Percentiles rank a stretch among this genome's conserved stretches.
Evolutionary conservation across 2,888 invertebrate species (phyloP).

Genomic region (Campopleginae sp.): DNA sequence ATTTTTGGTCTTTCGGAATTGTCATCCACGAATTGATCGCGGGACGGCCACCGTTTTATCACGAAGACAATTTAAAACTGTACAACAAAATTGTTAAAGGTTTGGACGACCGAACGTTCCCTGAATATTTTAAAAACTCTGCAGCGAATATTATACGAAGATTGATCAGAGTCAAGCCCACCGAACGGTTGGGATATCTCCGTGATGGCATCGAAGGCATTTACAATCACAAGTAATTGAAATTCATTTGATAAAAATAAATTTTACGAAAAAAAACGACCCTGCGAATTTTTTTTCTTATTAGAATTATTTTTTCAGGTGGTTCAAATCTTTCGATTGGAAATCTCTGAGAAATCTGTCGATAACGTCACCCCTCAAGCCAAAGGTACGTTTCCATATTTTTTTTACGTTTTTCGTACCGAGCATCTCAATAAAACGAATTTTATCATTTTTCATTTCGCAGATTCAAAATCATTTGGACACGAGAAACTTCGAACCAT

Average conservation of each 20-base stretch:
- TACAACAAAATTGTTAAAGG: constrained; percentile 96
- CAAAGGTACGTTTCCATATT: constrained; percentile 85
- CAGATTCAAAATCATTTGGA: constrained; percentile 88
- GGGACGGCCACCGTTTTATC: constrained; percentile 95
- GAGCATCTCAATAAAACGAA: not conserved
- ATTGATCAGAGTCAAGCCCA: constrained; percentile 92
- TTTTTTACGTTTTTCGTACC: not conserved
- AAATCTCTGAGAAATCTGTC: constrained; percentile 88
- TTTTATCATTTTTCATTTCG: constrained; percentile 57
- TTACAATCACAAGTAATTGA: constrained; percentile 89
- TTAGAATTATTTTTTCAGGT: constrained; percentile 85
- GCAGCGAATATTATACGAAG: constrained; percentile 93
- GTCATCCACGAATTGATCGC: constrained; percentile 93
- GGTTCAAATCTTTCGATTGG: constrained; percentile 97
- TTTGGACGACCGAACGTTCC: constrained; percentile 93
- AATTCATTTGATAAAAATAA: not conserved
- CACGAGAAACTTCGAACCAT: constrained; percentile 93
- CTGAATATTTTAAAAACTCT: constrained; percentile 90
- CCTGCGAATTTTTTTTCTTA: not conserved
- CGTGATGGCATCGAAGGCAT: constrained; percentile 93
- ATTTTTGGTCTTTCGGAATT: constrained; percentile 97
- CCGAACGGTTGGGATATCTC: constrained; percentile 94
- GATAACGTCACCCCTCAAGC: constrained; percentile 89
- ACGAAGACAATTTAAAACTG: constrained; percentile 94
- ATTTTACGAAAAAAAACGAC: not conserved